These are phyloP conservation scores for Dreissena polymorpha DNA, from an alignment of 1,140 invertebrate genomes.

Conservation along the genomic window DNA sequence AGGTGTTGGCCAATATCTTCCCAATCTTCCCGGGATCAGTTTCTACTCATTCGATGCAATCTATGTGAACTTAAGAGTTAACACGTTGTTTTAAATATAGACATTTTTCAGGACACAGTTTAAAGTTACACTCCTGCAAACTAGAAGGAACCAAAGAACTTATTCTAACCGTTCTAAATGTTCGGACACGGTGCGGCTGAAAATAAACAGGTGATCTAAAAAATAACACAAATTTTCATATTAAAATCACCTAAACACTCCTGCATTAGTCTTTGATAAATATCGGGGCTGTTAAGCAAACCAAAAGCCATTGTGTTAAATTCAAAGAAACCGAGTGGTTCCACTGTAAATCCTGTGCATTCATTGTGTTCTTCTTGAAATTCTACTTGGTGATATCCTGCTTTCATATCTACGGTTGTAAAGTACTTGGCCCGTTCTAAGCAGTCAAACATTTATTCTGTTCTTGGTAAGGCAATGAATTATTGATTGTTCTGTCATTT, in stretches of 20 bases:
- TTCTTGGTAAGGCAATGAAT: slow-evolving; percentile 44
- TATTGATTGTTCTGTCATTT: background rate
- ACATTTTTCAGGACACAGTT: slow-evolving; percentile 49
- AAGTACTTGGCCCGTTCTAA: slow-evolving; percentile 78
- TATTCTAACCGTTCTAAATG: slow-evolving; percentile 31
- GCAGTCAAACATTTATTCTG: slow-evolving; percentile 78
- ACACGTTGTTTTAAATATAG: slow-evolving; percentile 74
- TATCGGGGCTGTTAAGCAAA: slow-evolving; percentile 59
- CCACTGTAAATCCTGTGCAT: slow-evolving; percentile 70
- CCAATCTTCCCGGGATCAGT: slow-evolving; percentile 66
- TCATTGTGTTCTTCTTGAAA: slow-evolving; percentile 70
- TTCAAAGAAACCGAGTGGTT: slow-evolving; percentile 45
- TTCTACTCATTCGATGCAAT: slow-evolving; percentile 60
- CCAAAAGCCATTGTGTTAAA: slow-evolving; percentile 25
- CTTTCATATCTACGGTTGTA: too few relatives aligned
- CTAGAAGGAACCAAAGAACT: slow-evolving; percentile 41
- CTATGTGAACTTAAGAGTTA: slow-evolving; percentile 57
- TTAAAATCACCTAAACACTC: too few relatives aligned
- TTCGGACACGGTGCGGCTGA: slow-evolving; percentile 29
- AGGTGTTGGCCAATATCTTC: slow-evolving; percentile 68
- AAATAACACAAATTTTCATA: too few relatives aligned
- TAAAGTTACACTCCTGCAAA: slow-evolving; percentile 30
- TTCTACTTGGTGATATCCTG: slow-evolving; percentile 72
- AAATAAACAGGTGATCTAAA: slow-evolving; percentile 62
- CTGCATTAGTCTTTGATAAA: too few relatives aligned